Percentiles rank a stretch among this genome's conserved stretches.
phyloP scores from a whole-genome alignment of 2,113 vertebrate species.

The Anhinga rufa region DNA sequence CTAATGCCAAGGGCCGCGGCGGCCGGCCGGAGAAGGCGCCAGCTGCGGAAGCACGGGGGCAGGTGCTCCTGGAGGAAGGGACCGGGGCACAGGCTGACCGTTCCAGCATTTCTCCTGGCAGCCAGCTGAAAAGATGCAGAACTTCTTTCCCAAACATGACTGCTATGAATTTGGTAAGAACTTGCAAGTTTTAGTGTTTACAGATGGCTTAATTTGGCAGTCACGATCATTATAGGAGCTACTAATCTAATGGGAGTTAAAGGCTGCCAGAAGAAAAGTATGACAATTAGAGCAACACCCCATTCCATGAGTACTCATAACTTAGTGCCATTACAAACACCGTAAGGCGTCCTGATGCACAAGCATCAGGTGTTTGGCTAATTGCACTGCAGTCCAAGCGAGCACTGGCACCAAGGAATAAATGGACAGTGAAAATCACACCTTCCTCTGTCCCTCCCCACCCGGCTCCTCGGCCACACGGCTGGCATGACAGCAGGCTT shows the following conservation, averaged over 20 bases:
- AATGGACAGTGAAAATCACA: neutral
- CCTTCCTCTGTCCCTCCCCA: neutral
- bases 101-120: neutral
- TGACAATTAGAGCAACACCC: constrained; percentile 47
- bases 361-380: neutral
- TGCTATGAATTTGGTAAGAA: constrained; percentile 46
- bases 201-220: constrained; percentile 78
- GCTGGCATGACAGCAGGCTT: neutral
- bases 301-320: constrained; percentile 8
- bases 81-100: neutral
- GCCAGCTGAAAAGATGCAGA: neutral
- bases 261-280: constrained; percentile 68
- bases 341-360: neutral
- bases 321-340: neutral
- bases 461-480: neutral
- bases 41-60: neutral
- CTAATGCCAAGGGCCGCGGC: neutral
- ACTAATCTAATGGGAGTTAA: constrained; percentile 68
- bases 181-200: constrained; percentile 64
- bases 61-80: neutral
- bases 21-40: neutral
- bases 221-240: constrained; percentile 62
- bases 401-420: neutral
- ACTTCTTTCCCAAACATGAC: constrained; percentile 22
- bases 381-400: neutral